Base-by-base conservation (phyloP, 1,140 invertebrate species). In the Phenacoccus solenopsis region DNA sequence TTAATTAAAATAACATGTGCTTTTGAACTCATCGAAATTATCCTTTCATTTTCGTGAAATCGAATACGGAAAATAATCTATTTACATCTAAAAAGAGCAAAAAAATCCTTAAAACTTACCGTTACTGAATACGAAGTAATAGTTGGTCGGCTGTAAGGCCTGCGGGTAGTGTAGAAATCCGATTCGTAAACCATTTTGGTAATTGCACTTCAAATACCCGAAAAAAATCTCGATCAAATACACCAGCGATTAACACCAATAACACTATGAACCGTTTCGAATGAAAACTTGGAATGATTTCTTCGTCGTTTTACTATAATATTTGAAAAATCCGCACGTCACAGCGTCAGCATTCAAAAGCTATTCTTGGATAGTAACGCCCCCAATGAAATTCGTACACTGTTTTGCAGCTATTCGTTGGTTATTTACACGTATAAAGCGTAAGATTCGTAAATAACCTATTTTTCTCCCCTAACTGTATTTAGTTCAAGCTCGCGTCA, bases 81-180 rank as follows among this genome's bases (percentile, higher is more conserved):
- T 59, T 9, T 59, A 20, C 56, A 9, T 59, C 16, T 4, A 59
- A 16, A 59, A 59, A 59, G 21, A 59, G 4, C 56, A 59, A 59
- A 16, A 59, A 20, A 38, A 38, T 9, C n/a, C 16, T 9, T 7
- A 20, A 9, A 24, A 70, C 72, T 89, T 83, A 90, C 89, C 87
- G 89, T 87, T 73, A 89, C 83, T 78, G 85, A 84, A 79, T 88
- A 90, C 76, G 89, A 88, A 76, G 85, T 86, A 75, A 85, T 82
- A 74, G 83, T 81, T 71, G 80, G 77, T 24, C 73, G 72, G 71
- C 69, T 70, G 79, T 89, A 89, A 68, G 89, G 89, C 81, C 89
- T 86, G 81, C 90, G 86, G 79, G 87, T 90, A 75, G 89, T 91
- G 81, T 90, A 90, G 81, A 91, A 92, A 81, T 91, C 90, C 83